Evolutionary conservation across 2,113 vertebrate species (phyloP).

Genomic region (Orcinus orca): DNA sequence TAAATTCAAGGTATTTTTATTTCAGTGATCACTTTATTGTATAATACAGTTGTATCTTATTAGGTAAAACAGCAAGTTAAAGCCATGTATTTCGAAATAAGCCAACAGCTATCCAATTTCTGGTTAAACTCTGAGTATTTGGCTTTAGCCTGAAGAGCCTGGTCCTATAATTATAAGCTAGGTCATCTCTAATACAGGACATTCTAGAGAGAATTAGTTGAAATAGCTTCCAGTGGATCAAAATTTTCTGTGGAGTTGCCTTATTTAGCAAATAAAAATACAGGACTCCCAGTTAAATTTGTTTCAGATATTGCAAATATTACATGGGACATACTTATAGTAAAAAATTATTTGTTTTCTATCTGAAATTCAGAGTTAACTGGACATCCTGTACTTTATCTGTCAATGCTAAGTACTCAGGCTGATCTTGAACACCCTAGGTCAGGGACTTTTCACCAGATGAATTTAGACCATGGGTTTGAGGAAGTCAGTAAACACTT

Average conservation of each 20-base stretch:
- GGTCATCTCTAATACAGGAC: background rate
- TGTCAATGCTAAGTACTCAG: background rate
- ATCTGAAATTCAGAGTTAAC: conserved; percentile 7
- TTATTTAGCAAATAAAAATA: conserved; percentile 41
- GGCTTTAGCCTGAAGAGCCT: background rate
- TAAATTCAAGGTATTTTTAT: conserved; percentile 14
- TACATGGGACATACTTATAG: background rate
- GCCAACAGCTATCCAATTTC: background rate
- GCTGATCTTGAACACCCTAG: background rate
- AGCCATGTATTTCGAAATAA: conserved; percentile 9
- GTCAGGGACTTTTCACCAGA: background rate
- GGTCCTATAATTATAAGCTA: background rate
- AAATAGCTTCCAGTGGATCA: background rate
- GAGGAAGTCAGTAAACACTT: background rate
- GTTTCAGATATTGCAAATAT: conserved; percentile 13
- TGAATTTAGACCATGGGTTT: background rate
- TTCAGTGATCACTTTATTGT: background rate
- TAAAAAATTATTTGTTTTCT: background rate
- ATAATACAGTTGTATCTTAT: background rate
- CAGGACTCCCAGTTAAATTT: background rate
- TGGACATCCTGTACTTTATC: background rate
- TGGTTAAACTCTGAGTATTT: conserved; percentile 13
- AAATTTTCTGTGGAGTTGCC: background rate
- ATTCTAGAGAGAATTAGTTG: background rate
- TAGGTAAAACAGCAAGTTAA: conserved; percentile 30